A percentile compares a stretch with the other conserved stretches of the same genome.
These are phyloP conservation scores for Hipposideros armiger DNA, from an alignment of 2,113 vertebrate species.

Conservation along the genomic window DNA sequence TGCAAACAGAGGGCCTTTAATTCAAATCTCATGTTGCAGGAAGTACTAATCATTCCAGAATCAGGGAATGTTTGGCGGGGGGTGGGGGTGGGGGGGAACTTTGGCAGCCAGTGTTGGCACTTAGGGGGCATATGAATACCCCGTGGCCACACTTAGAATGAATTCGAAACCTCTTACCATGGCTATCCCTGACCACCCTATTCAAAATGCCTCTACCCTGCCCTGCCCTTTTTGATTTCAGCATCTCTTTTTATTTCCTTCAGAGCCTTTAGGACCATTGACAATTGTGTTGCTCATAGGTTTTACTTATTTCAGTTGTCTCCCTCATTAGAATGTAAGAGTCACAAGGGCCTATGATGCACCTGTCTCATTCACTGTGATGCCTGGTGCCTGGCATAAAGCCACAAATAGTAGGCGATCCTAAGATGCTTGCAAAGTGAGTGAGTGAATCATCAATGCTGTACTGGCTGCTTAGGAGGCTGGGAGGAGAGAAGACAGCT, in stretches of 20 bases:
- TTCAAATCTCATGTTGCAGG: not conserved
- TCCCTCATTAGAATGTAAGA: not conserved
- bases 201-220: not conserved
- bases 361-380: not conserved
- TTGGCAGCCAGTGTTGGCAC: not conserved
- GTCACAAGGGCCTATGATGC: not conserved
- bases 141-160: not conserved
- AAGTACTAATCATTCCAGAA: not conserved
- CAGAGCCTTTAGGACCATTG: not conserved
- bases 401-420: not conserved
- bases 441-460: accelerated
- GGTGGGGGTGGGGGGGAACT: not conserved
- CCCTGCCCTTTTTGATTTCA: not conserved
- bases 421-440: not conserved
- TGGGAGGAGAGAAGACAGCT: not conserved
- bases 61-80: not conserved
- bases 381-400: not conserved
- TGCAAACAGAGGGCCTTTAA: not conserved
- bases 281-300: not conserved
- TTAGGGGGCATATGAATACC: not conserved
- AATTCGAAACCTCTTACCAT: not conserved
- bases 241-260: not conserved
- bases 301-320: not conserved
- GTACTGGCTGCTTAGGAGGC: not conserved
- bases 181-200: not conserved